Evolutionary conservation across 2,797 vertebrate genomes (phyloP).

Genomic region (Chrysocyon brachyurus): DNA sequence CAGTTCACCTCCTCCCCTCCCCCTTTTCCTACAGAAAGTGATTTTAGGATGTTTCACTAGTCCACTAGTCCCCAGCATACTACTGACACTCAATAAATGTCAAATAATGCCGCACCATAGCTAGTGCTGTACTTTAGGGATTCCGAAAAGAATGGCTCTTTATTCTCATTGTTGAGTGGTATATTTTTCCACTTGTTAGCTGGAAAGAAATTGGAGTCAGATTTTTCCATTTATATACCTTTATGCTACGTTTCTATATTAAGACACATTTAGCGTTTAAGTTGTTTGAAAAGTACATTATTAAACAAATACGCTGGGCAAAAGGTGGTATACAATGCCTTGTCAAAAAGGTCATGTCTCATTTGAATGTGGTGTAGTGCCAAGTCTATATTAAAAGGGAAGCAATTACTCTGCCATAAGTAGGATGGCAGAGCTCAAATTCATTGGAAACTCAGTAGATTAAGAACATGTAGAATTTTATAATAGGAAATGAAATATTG

Average conservation of each 20-base stretch:
- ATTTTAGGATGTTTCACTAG: slow-evolving; percentile 51
- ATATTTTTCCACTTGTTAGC: slow-evolving; percentile 68
- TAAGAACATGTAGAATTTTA: not conserved
- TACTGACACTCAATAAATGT: slow-evolving; percentile 79
- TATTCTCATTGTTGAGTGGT: slow-evolving; percentile 67
- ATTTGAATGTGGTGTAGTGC: not conserved
- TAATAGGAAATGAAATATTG: not conserved
- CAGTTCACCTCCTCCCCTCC: not conserved
- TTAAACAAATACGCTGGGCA: slow-evolving; percentile 48
- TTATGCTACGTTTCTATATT: slow-evolving; percentile 50
- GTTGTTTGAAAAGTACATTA: slow-evolving; percentile 59
- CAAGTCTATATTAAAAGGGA: not conserved
- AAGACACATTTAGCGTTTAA: not conserved
- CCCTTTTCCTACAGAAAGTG: slow-evolving; percentile 44
- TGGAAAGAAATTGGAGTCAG: slow-evolving; percentile 54
- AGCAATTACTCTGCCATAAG: not conserved
- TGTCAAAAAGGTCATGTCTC: not conserved
- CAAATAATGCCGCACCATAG: not conserved
- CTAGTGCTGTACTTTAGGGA: not conserved
- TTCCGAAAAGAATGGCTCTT: slow-evolving; percentile 70
- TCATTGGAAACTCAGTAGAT: not conserved
- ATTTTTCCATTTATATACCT: slow-evolving; percentile 68
- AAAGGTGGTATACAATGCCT: not conserved
- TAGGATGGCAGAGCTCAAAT: not conserved
- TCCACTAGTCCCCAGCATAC: slow-evolving; percentile 23